Evolutionary conservation across 35 echinoderm and acorn worm species (phyloP).

Genomic region (Ophiothrix spiculata): DNA sequence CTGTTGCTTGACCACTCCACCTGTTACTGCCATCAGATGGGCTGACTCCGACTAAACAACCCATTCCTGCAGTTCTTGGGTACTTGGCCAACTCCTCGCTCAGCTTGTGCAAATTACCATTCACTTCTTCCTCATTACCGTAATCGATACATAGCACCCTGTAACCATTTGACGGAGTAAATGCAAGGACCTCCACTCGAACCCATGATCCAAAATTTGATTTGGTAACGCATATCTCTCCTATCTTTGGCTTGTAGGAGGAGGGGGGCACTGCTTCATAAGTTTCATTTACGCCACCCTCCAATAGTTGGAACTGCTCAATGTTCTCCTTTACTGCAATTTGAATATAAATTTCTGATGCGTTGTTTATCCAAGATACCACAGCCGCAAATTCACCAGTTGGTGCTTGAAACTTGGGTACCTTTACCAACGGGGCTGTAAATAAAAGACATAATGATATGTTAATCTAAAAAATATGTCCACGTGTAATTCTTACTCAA

Average conservation of each 20-base stretch:
- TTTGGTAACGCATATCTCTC: not conserved
- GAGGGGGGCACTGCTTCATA: not conserved
- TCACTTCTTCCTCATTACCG: not conserved
- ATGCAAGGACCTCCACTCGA: not conserved
- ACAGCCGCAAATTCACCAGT: not conserved
- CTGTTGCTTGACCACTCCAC: not conserved
- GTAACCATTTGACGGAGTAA: not conserved
- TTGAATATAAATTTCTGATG: not conserved
- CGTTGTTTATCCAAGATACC: not conserved
- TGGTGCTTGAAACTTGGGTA: not conserved
- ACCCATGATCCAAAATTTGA: not conserved
- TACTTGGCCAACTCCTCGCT: not conserved
- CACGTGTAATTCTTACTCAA: too few relatives aligned
- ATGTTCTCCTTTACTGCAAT: not conserved
- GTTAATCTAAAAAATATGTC: not conserved
- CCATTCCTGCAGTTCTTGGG: not conserved
- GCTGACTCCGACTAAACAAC: not conserved
- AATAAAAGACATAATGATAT: too few relatives aligned
- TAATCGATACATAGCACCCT: not conserved
- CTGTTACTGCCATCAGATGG: not conserved
- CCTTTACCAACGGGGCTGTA: not conserved
- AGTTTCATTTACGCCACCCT: not conserved
- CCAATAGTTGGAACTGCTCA: not conserved
- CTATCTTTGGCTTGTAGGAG: not conserved
- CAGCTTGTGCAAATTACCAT: not conserved